phyloP scores from a whole-genome alignment of 2,113 vertebrate species.

The Nothoprocta pentlandii region DNA sequence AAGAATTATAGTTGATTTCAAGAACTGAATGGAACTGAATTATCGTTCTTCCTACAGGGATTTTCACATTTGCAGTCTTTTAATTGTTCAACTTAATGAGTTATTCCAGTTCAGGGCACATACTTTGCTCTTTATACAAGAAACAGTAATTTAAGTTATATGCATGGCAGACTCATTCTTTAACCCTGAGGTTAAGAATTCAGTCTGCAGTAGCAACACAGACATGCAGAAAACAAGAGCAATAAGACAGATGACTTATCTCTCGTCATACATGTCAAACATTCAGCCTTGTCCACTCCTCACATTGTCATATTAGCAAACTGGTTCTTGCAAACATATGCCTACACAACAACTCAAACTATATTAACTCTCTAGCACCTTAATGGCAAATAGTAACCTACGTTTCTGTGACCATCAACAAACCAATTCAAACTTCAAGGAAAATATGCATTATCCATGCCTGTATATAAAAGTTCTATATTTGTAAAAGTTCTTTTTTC shows the following conservation, averaged over 20 bases:
- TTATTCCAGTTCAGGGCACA: neutral
- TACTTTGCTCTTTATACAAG: neutral
- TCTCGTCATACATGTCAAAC: neutral
- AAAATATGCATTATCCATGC: neutral
- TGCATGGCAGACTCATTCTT: neutral
- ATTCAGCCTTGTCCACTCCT: neutral
- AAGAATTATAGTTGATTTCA: neutral
- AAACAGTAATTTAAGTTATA: neutral
- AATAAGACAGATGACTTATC: neutral
- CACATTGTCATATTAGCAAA: neutral
- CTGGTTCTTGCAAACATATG: neutral
- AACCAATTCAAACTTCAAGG: neutral
- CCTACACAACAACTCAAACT: neutral
- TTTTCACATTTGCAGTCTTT: neutral
- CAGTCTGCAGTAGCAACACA: neutral
- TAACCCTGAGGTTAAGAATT: neutral
- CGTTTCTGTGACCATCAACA: fast-evolving
- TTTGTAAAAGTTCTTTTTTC: neutral
- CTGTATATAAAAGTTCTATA: neutral
- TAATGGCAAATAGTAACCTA: neutral
- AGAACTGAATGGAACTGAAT: neutral
- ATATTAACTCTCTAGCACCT: neutral
- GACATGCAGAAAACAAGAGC: neutral
- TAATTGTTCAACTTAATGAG: neutral
- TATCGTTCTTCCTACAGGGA: neutral